phyloP scores from a whole-genome alignment of 2,888 invertebrate genomes.

The Napeogenes sylphis region DNA sequence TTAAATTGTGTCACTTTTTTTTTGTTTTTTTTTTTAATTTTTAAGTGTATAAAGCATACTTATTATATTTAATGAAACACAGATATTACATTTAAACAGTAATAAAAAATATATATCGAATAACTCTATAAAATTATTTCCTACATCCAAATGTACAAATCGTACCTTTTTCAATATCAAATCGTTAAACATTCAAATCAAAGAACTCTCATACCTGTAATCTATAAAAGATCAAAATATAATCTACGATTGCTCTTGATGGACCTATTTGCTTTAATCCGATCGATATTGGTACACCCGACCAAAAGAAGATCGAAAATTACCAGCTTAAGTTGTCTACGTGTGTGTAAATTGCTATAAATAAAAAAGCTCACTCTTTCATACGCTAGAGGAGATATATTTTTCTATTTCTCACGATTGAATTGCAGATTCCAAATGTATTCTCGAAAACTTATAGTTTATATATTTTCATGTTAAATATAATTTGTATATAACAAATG shows the following conservation, averaged over 20 bases:
- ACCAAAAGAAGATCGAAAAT: neutral
- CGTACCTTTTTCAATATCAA: too few species aligned
- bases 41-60: too few species aligned
- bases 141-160: too few species aligned
- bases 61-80: too few species aligned
- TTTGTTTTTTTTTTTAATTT: too few species aligned
- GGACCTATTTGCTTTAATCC: too few species aligned
- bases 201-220: neutral
- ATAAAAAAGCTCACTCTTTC: neutral
- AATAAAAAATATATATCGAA: too few species aligned
- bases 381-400: neutral
- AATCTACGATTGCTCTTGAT: constrained; percentile 1
- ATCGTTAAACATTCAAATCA: neutral
- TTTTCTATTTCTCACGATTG: too few species aligned
- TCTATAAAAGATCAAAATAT: neutral
- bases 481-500: neutral
- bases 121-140: too few species aligned
- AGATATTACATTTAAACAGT: too few species aligned
- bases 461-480: neutral
- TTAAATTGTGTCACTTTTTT: too few species aligned
- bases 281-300: too few species aligned
- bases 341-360: neutral
- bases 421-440: neutral
- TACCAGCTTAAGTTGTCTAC: neutral
- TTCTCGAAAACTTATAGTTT: neutral